Percentiles rank a stretch among this genome's conserved stretches.
Evolutionary conservation across 2,113 vertebrate species (phyloP).

Genomic region (Pan paniscus): DNA sequence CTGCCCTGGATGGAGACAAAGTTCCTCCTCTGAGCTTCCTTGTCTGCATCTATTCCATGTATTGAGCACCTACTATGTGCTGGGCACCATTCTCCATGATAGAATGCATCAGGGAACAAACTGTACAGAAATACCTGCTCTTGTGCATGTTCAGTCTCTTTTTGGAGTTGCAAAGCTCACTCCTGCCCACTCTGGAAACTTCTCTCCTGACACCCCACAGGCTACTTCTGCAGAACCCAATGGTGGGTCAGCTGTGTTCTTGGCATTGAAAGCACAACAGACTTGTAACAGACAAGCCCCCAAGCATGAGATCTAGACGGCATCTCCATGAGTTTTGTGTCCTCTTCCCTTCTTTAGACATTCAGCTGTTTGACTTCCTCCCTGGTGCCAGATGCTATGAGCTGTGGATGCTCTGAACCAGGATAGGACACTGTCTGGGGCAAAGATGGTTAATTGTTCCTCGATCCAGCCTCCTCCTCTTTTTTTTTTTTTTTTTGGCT

Average conservation of each 20-base stretch:
- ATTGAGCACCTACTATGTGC: background rate
- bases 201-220: background rate
- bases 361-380: background rate
- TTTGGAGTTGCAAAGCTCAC: background rate
- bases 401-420: background rate
- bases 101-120: background rate
- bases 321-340: background rate
- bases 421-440: background rate
- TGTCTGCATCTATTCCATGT: background rate
- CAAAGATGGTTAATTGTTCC: background rate
- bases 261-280: background rate
- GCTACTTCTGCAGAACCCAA: background rate
- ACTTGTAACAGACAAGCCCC: background rate
- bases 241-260: no score
- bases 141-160: background rate
- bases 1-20: background rate
- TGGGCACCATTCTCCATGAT: background rate
- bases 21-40: background rate
- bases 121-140: fast-evolving
- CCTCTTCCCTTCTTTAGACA: background rate
- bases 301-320: background rate
- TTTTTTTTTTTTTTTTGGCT: no score
- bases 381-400: background rate
- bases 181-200: background rate
- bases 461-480: background rate